Evolutionary conservation across 2,113 vertebrate genomes (phyloP).

Genomic region (Rhodinocichla rosea): DNA sequence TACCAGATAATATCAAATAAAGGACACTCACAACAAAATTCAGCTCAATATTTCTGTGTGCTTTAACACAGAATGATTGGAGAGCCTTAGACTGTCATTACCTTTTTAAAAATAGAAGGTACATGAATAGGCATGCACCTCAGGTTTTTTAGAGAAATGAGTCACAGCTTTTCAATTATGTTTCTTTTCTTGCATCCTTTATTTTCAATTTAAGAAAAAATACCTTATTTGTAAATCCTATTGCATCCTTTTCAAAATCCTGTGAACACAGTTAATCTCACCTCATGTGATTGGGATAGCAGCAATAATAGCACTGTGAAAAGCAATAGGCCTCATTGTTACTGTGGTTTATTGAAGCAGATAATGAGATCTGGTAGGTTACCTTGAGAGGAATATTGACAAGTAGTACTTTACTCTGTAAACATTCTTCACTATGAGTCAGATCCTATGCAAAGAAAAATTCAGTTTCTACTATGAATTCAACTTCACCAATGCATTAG

Average conservation of each 20-base stretch:
- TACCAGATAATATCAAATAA: neutral
- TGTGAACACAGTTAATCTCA: neutral
- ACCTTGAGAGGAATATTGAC: constrained; percentile 5
- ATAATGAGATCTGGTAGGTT: constrained; percentile 5
- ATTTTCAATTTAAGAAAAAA: neutral
- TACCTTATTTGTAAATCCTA: neutral
- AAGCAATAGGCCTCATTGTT: neutral
- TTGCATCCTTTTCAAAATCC: constrained; percentile 4
- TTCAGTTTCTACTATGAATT: neutral
- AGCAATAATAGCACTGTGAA: constrained; percentile 4
- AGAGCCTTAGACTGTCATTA: neutral
- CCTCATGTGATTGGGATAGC: neutral
- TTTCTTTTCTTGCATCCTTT: neutral
- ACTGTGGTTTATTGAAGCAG: constrained; percentile 16
- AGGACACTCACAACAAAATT: neutral
- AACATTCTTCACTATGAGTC: neutral
- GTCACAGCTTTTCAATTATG: neutral
- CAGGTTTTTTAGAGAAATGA: constrained; percentile 9
- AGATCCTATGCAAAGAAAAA: neutral
- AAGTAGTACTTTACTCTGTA: neutral
- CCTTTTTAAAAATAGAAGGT: constrained; percentile 20
- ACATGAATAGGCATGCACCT: constrained; percentile 28
- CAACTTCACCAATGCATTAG: neutral
- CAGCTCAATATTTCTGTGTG: neutral
- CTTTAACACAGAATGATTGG: neutral